Conservation (phyloP, 1,140 invertebrate species). For the Thaumatotibia leucotreta region DNA sequence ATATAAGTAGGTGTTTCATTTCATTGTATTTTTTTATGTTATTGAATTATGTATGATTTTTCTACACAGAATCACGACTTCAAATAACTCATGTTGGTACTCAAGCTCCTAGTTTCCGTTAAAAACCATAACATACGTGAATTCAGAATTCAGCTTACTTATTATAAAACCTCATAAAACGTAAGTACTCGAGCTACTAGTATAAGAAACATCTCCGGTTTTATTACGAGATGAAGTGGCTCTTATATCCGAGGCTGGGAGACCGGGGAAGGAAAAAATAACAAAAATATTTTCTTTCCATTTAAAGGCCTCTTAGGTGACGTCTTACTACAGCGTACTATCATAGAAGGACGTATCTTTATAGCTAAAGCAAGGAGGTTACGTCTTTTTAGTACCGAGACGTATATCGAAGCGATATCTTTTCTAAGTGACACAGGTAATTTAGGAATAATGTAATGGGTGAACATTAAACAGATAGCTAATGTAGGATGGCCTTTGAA, state of each 20-base stretch:
- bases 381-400: not conserved
- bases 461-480: not conserved
- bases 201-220: not conserved
- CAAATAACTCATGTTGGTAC: no score
- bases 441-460: not conserved
- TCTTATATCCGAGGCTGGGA: not conserved
- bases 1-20: no score
- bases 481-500: not conserved
- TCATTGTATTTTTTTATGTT: no score
- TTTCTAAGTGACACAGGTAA: not conserved
- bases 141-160: not conserved
- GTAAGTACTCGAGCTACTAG: not conserved
- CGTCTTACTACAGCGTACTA: not conserved
- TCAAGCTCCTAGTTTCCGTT: not conserved
- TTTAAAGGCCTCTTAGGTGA: conserved; percentile 27
- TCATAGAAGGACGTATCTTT: not conserved
- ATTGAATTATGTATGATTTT: no score
- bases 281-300: conserved; percentile 63
- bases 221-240: not conserved
- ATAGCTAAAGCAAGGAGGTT: not conserved
- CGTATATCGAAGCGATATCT: not conserved
- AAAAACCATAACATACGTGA: not conserved
- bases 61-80: no score
- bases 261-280: conserved; percentile 35
- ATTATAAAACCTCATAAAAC: not conserved